Evolutionary conservation across 2,888 invertebrate genomes (phyloP).

Genomic region (Dexiosoma caninum): DNA sequence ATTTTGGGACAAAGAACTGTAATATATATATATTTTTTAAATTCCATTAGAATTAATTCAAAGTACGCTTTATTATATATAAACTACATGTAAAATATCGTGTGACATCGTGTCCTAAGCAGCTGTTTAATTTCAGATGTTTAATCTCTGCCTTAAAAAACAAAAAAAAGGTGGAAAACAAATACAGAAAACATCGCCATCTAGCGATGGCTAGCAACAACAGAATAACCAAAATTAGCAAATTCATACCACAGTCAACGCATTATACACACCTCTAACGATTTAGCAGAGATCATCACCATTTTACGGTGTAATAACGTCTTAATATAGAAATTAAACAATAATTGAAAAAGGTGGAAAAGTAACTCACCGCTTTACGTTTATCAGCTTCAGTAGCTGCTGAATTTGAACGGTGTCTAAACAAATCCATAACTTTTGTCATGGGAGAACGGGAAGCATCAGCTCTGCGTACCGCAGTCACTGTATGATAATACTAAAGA

Average conservation of each 20-base stretch:
- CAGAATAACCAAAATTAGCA: too few species aligned
- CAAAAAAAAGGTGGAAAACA: too few species aligned
- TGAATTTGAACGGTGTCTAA: constrained; percentile 86
- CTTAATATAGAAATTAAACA: not conserved
- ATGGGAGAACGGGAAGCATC: constrained; percentile 85
- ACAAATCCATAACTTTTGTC: constrained; percentile 95
- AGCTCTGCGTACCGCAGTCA: constrained; percentile 82
- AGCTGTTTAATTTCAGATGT: too few species aligned
- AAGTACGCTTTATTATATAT: too few species aligned
- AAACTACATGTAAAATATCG: too few species aligned
- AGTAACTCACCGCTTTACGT: constrained; percentile 83
- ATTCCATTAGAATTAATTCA: too few species aligned
- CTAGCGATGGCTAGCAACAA: not conserved
- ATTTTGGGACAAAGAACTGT: too few species aligned
- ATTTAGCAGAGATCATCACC: not conserved
- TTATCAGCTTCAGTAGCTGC: constrained; percentile 85
- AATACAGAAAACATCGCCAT: not conserved
- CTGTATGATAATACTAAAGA: constrained; percentile 84
- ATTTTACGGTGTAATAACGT: not conserved
- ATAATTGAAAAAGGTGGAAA: not conserved
- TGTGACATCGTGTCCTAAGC: too few species aligned
- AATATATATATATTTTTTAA: too few species aligned
- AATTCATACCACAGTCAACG: not conserved
- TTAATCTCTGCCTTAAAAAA: too few species aligned
- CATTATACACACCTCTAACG: not conserved